A percentile compares a stretch with the other conserved stretches of the same genome.
phyloP scores from a whole-genome alignment of 1,140 invertebrate species.

The Cheumatopsyche charites region DNA sequence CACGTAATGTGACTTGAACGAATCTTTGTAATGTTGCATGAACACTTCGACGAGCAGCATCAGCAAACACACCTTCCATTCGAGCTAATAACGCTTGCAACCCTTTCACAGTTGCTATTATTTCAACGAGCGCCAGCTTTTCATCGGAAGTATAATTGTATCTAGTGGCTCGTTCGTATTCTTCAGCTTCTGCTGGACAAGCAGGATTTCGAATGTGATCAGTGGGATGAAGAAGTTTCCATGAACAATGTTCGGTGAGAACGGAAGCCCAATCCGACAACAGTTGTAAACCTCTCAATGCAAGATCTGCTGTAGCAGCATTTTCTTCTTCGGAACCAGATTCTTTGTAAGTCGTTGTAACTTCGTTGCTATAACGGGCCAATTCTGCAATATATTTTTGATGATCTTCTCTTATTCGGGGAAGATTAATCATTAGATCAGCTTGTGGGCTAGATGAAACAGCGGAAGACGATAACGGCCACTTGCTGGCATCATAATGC shows the following conservation, averaged over 20 bases:
- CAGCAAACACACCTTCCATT: conserved; percentile 97
- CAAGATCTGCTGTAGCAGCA: conserved; percentile 89
- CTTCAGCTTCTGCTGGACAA: conserved; percentile 97
- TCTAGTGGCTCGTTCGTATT: conserved; percentile 97
- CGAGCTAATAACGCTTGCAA: conserved; percentile 96
- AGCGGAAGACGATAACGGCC: conserved; percentile 86
- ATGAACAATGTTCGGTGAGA: conserved; percentile 96
- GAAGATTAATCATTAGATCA: conserved; percentile 94
- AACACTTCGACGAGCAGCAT: conserved; percentile 93
- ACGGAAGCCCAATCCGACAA: conserved; percentile 97
- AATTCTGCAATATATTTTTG: conserved; percentile 97
- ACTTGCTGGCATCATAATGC: conserved; percentile 87
- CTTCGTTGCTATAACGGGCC: conserved; percentile 93
- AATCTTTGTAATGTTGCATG: conserved; percentile 98
- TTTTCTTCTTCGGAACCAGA: conserved; percentile 92
- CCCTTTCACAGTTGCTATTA: conserved; percentile 99
- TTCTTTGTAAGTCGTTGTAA: conserved; percentile 92
- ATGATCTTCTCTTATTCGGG: conserved; percentile 95
- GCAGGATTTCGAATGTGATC: conserved; percentile 96
- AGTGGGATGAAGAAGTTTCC: conserved; percentile 97
- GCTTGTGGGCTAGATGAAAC: conserved; percentile 88
- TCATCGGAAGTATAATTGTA: conserved; percentile 98
- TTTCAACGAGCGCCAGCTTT: conserved; percentile 97
- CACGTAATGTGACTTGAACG: conserved; percentile 88
- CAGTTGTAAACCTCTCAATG: conserved; percentile 89